Conservation (phyloP, 2,888 invertebrate genomes). For the Lepas anatifera region DNA sequence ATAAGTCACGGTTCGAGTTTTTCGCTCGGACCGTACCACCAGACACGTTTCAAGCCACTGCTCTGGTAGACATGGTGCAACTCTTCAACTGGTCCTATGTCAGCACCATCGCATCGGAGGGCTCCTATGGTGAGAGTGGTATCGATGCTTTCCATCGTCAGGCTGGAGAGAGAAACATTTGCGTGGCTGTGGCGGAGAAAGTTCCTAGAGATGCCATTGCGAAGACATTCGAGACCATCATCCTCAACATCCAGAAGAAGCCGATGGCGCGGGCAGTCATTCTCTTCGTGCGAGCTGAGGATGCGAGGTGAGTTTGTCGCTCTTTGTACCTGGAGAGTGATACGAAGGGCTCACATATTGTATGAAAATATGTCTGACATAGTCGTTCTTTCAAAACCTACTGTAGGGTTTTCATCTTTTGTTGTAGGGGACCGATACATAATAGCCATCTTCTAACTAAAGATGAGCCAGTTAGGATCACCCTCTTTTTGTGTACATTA, state of each 20-base stretch:
- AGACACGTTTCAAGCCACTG: constrained; percentile 48
- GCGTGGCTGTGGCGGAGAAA: constrained; percentile 57
- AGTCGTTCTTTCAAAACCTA: too few relatives aligned
- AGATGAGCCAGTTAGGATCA: too few relatives aligned
- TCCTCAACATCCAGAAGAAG: constrained; percentile 44
- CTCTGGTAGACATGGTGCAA: constrained; percentile 54
- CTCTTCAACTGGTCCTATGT: constrained; percentile 60
- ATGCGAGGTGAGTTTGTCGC: constrained; percentile 41
- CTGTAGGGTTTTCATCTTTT: too few relatives aligned
- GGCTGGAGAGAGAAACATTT: constrained; percentile 52
- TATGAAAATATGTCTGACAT: too few relatives aligned
- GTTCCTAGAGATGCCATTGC: constrained; percentile 46
- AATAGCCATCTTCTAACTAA: too few relatives aligned
- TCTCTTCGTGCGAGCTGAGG: constrained; percentile 58
- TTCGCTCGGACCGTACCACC: constrained; percentile 57
- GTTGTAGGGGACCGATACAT: too few relatives aligned
- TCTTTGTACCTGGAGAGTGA: too few relatives aligned
- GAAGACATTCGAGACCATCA: constrained; percentile 48
- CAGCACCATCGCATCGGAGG: constrained; percentile 55
- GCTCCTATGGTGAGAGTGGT: constrained; percentile 60
- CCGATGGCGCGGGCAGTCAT: constrained; percentile 54
- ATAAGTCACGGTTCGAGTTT: constrained; percentile 55
- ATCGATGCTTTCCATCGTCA: constrained; percentile 59
- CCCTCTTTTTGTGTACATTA: too few relatives aligned
- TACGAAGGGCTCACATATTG: too few relatives aligned